Evolutionary conservation across 2,888 invertebrate species (phyloP).

Genomic region (Erebia palarica): DNA sequence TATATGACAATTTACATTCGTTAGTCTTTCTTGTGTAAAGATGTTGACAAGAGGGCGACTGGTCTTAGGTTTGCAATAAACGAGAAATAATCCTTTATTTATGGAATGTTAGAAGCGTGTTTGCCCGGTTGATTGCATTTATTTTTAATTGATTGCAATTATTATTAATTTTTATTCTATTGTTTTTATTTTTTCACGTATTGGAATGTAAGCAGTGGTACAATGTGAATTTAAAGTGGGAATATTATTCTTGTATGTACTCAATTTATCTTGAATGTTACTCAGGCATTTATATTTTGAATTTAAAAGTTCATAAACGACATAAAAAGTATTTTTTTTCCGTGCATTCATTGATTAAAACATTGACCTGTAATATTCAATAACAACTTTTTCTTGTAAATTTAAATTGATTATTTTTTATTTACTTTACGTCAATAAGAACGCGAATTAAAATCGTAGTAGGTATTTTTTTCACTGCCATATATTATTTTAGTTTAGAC

Average conservation of each 20-base stretch:
- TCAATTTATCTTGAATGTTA: not conserved
- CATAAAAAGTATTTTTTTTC: not conserved
- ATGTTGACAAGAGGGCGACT: constrained; percentile 33
- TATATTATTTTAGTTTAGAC: constrained; percentile 2
- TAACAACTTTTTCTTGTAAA: too few species aligned
- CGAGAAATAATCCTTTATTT: constrained; percentile 50
- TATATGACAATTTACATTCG: too few species aligned
- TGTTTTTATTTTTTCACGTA: not conserved
- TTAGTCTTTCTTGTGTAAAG: constrained; percentile 12
- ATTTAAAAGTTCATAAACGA: not conserved
- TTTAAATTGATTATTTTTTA: not conserved
- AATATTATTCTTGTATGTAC: not conserved
- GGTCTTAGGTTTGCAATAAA: constrained; percentile 44
- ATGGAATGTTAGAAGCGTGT: constrained; percentile 57
- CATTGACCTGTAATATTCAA: not conserved
- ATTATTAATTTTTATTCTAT: not conserved
- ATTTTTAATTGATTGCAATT: too few species aligned
- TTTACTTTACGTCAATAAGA: not conserved
- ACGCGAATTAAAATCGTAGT: not conserved
- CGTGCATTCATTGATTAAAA: not conserved
- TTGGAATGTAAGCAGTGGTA: constrained; percentile 15
- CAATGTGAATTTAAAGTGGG: constrained; percentile 1
- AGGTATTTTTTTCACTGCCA: constrained; percentile 36
- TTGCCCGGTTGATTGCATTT: constrained; percentile 68
- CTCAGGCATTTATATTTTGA: constrained; percentile 10